Evolutionary conservation across 2,797 vertebrate species (phyloP).

Genomic region (Petrocephalus sullivani): DNA sequence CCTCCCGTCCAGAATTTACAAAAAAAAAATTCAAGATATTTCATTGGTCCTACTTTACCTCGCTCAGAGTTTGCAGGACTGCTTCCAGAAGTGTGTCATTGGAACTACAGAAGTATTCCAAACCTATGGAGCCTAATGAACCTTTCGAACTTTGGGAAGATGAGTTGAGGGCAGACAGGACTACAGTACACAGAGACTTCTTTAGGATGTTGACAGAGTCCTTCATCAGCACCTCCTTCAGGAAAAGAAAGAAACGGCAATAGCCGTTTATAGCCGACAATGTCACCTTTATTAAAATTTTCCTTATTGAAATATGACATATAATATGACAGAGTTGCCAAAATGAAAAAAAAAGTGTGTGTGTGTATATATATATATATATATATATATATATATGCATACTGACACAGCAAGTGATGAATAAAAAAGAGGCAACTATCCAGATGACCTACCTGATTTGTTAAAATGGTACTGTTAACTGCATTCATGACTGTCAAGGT

Average conservation of each 20-base stretch:
- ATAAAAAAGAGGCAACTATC: neutral
- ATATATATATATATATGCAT: too few relatives aligned
- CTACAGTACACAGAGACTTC: slow-evolving; percentile 46
- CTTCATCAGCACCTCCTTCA: slow-evolving; percentile 46
- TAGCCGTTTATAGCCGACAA: too few relatives aligned
- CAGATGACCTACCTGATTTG: slow-evolving; percentile 48
- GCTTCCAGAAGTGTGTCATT: slow-evolving; percentile 57
- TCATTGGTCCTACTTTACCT: slow-evolving; percentile 46
- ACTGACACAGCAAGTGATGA: neutral
- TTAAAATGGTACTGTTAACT: slow-evolving; percentile 30
- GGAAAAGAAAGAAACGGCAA: neutral
- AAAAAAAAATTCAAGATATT: too few relatives aligned
- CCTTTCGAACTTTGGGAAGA: slow-evolving; percentile 9
- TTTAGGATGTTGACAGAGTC: slow-evolving; percentile 51
- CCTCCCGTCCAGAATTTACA: too few relatives aligned
- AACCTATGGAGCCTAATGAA: slow-evolving; percentile 7
- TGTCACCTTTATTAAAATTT: neutral
- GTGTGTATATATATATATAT: too few relatives aligned
- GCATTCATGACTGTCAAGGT: slow-evolving; percentile 12
- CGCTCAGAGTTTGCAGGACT: slow-evolving; percentile 48
- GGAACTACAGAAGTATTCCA: slow-evolving; percentile 55
- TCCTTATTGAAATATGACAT: neutral
- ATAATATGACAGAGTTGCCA: neutral
- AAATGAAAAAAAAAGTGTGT: neutral
- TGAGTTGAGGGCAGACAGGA: slow-evolving; percentile 43